These are phyloP conservation scores for Pomatorhinus ruficollis DNA, from an alignment of 2,113 vertebrate genomes.

Conservation along the genomic window DNA sequence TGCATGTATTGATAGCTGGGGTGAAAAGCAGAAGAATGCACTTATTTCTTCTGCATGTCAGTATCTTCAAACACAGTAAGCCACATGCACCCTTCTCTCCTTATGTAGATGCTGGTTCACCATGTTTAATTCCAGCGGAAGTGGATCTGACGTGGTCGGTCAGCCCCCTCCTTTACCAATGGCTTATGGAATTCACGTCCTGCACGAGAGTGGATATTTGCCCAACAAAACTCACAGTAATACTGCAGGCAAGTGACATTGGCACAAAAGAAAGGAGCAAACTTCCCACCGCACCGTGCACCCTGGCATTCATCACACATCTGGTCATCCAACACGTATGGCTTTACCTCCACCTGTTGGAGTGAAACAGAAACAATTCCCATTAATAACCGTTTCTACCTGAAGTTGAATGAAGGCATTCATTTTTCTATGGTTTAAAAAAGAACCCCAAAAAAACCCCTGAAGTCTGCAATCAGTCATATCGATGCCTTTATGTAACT, in stretches of 20 bases:
- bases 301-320: slow-evolving; percentile 98
- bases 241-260: slow-evolving; percentile 99
- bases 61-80: slow-evolving; percentile 80
- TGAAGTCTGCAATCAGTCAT: not conserved
- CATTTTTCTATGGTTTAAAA: not conserved
- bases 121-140: slow-evolving; percentile 95
- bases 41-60: slow-evolving; percentile 85
- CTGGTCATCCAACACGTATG: slow-evolving; percentile 97
- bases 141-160: slow-evolving; percentile 97
- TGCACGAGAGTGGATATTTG: slow-evolving; percentile 97
- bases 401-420: not conserved
- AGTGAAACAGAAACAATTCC: not conserved
- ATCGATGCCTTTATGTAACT: not conserved
- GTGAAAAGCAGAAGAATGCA: slow-evolving; percentile 88
- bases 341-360: slow-evolving; percentile 95
- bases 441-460: fast-evolving
- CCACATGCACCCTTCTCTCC: slow-evolving; percentile 83
- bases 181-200: slow-evolving; percentile 99
- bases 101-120: slow-evolving; percentile 71
- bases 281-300: slow-evolving; percentile 93
- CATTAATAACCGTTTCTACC: not conserved
- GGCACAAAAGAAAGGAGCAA: slow-evolving; percentile 97
- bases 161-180: slow-evolving; percentile 97
- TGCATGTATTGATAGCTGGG: slow-evolving; percentile 91
- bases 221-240: slow-evolving; percentile 99